phyloP scores from a whole-genome alignment of 37 sponge, comb jelly and placozoan species.

The Aplysina aerophoba region DNA sequence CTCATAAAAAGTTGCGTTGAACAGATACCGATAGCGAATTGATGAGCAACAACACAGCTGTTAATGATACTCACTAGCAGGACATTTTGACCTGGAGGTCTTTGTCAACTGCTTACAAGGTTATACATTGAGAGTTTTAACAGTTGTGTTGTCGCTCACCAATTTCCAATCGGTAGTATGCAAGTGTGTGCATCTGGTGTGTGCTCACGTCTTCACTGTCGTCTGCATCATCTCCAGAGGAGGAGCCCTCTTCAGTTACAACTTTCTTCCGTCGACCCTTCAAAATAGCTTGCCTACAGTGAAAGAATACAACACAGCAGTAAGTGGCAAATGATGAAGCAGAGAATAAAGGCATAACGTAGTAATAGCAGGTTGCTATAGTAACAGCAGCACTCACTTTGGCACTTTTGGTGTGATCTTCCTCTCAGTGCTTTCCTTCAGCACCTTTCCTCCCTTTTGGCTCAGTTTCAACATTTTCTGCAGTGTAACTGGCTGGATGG shows the following conservation, averaged over 20 bases:
- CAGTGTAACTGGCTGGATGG: slow-evolving; percentile 62
- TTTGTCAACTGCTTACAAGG: too few species aligned
- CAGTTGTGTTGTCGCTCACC: too few species aligned
- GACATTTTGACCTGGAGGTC: too few species aligned
- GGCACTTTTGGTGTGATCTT: slow-evolving; percentile 8
- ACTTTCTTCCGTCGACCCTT: neutral
- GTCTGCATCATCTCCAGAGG: slow-evolving; percentile 18
- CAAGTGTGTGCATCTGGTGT: too few species aligned
- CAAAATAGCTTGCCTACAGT: too few species aligned
- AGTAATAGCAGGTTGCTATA: neutral
- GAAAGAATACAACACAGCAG: too few species aligned
- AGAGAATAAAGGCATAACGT: neutral
- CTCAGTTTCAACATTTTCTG: slow-evolving; percentile 75
- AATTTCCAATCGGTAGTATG: too few species aligned
- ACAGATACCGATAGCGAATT: too few species aligned
- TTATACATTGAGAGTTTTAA: too few species aligned
- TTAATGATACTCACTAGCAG: too few species aligned
- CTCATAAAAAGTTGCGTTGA: too few species aligned
- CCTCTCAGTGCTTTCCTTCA: neutral
- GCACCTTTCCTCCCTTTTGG: slow-evolving; percentile 42
- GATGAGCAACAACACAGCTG: too few species aligned
- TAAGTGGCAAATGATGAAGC: neutral
- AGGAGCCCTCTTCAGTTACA: slow-evolving; percentile 18
- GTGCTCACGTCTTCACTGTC: neutral
- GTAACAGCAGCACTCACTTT: slow-evolving; percentile 1